Evolutionary conservation across 2,888 invertebrate species (phyloP), one percentile per base, ranked within the genome.

Genomic region (Phragmatobia fuliginosa): DNA sequence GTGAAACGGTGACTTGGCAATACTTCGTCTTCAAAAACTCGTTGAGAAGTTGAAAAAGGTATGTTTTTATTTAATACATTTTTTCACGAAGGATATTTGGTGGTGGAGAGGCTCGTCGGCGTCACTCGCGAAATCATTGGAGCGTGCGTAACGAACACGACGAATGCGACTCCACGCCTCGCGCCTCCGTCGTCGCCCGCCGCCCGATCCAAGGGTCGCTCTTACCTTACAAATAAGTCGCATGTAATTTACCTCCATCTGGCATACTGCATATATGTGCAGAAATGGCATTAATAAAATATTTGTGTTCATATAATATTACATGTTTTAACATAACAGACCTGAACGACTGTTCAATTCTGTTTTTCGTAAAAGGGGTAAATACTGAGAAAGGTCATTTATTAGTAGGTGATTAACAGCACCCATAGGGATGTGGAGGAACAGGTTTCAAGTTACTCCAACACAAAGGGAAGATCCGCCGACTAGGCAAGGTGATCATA

Each of bases 71-170:
- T 91, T 89, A 90, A 90, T 91, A 90, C 82, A 88, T 89, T 91
- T 89, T 38, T 89, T 89, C 85, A 85, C 85, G 86, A 88, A 87
- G 88, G 91, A 89, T 90, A 88, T 91, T 91, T 87, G 89, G 88
- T 83, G 84, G 86, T 90, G 85, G 87, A 91, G 92, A 88, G 92
- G 83, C 85, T 88, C 87, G 88, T 84, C 86, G 91, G 90, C 88
- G 91, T 92, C 94, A 91, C 94, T 94, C 91, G 90, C 85, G 90
- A 76, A 88, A 78, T 81, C 94, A 91, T 88, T 89, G 90, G 88
- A 86, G 93, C 94, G 93, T 75, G 81, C 88, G 86, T 94, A 94
- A 94, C 93, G 94, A 94, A 91, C 92, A 87, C 88, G 84, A 87
- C 85, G 87, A 83, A 85, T 83, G 85, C 83, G 85, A 78, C 83